phyloP scores from a whole-genome alignment of 37 sponge, comb jelly and placozoan genomes.

The Eunapius fragilis region DNA sequence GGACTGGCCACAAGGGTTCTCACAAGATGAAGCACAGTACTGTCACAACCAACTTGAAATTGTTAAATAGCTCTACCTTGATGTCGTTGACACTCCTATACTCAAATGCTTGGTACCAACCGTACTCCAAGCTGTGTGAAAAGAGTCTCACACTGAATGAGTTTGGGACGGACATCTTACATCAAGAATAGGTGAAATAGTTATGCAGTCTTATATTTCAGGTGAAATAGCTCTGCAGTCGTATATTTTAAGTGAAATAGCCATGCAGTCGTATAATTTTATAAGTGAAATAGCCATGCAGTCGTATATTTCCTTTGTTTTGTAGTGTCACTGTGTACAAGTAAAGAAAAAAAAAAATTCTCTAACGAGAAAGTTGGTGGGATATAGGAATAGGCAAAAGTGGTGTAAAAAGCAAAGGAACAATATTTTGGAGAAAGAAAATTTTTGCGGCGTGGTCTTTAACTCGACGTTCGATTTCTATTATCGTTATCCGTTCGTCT shows the following conservation, averaged over 20 bases:
- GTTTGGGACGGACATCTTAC: not conserved
- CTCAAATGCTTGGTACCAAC: constrained; percentile 33
- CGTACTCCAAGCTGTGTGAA: constrained; percentile 17
- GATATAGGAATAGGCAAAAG: no score
- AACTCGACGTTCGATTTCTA: no score
- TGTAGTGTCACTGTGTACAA: not conserved
- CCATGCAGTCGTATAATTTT: no score
- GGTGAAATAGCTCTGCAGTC: not conserved
- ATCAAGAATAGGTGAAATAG: not conserved
- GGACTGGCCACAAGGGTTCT: constrained; percentile 37
- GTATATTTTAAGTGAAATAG: not conserved
- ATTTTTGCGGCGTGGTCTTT: no score
- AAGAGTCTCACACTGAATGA: not conserved
- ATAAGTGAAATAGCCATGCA: no score
- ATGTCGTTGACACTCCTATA: constrained; percentile 22
- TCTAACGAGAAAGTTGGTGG: no score
- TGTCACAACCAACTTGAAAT: not conserved
- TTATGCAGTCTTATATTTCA: not conserved
- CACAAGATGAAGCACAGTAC: constrained; percentile 8
- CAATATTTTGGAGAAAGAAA: no score
- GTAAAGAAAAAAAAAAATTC: no score
- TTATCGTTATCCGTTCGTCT: no score
- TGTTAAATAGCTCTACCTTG: not conserved
- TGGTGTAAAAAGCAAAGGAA: no score
- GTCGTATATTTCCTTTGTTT: not conserved